Evolutionary conservation across 1,140 invertebrate genomes (phyloP).

Genomic region (Phymastichus coffea): DNA sequence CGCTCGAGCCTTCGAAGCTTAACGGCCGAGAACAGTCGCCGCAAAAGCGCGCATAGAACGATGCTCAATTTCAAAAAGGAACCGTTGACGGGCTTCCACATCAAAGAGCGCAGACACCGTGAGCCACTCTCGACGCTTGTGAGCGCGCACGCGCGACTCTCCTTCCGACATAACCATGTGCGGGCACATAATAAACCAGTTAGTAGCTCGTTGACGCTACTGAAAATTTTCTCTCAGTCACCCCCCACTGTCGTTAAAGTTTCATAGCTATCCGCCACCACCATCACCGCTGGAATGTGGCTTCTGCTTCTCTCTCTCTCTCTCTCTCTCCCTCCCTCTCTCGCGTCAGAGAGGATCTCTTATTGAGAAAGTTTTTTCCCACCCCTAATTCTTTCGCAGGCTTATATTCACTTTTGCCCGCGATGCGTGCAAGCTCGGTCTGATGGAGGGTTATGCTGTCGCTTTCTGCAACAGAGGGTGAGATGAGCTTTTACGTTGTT

Average conservation of each 20-base stretch:
- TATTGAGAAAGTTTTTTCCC: constrained; percentile 29
- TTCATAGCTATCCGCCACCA: constrained; percentile 5
- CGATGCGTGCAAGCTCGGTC: too few relatives aligned
- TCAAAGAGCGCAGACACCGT: too few relatives aligned
- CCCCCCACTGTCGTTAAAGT: constrained; percentile 9
- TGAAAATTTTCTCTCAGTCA: constrained; percentile 4
- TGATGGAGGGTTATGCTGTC: too few relatives aligned
- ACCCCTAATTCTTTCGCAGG: constrained; percentile 12
- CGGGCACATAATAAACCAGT: constrained; percentile 8
- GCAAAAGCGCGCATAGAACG: neutral
- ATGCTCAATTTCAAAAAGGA: neutral
- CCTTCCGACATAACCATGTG: too few relatives aligned
- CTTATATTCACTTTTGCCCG: neutral
- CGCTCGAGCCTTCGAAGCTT: neutral
- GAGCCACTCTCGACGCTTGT: too few relatives aligned
- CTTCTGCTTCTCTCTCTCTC: neutral
- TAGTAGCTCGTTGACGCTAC: neutral
- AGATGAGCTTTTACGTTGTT: too few relatives aligned
- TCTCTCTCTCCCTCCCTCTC: neutral
- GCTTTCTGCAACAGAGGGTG: too few relatives aligned
- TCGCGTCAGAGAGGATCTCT: constrained; percentile 13
- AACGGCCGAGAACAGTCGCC: neutral
- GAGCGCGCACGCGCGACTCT: too few relatives aligned
- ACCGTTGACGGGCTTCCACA: neutral
- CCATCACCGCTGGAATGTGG: neutral